phyloP scores from a whole-genome alignment of 1,140 invertebrate species.

The Zaprionus gabonicus region DNA sequence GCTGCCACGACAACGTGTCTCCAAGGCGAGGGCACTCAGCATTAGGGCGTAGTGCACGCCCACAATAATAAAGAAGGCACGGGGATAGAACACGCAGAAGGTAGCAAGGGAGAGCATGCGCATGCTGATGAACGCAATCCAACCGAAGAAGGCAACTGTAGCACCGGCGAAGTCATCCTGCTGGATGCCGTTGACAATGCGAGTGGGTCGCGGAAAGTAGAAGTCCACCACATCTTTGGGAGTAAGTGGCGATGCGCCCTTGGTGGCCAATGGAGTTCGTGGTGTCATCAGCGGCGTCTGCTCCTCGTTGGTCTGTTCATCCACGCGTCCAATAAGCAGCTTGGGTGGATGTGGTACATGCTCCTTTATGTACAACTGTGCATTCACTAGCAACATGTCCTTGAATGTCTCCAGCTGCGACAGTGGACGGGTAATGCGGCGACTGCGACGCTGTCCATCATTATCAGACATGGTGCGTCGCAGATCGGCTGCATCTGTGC shows the following conservation, averaged over 20 bases:
- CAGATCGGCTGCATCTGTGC: slow-evolving; percentile 46
- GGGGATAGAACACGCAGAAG: slow-evolving; percentile 89
- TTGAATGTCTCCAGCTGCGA: slow-evolving; percentile 77
- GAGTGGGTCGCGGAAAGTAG: slow-evolving; percentile 74
- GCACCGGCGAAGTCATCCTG: slow-evolving; percentile 89
- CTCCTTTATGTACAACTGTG: slow-evolving; percentile 78
- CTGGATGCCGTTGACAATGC: slow-evolving; percentile 86
- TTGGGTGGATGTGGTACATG: slow-evolving; percentile 77
- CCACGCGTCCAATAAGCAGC: slow-evolving; percentile 59
- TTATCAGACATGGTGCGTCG: slow-evolving; percentile 65
- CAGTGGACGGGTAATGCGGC: slow-evolving; percentile 54
- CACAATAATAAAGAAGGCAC: slow-evolving; percentile 86
- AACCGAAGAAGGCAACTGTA: slow-evolving; percentile 88
- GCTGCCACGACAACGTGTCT: slow-evolving; percentile 86
- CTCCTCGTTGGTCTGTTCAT: slow-evolving; percentile 39
- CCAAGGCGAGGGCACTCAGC: slow-evolving; percentile 87
- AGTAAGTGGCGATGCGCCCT: slow-evolving; percentile 47
- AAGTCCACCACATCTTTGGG: slow-evolving; percentile 83
- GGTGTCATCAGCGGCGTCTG: slow-evolving; percentile 38
- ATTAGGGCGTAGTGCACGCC: slow-evolving; percentile 87
- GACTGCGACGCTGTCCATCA: slow-evolving; percentile 40
- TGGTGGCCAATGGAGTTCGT: slow-evolving; percentile 20
- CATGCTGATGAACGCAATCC: slow-evolving; percentile 89
- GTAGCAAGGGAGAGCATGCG: slow-evolving; percentile 88
- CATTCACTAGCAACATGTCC: slow-evolving; percentile 81